These are phyloP conservation scores for Porites australiensis DNA, from an alignment of 64 coral and sea anemone genomes.

Conservation along the genomic window DNA sequence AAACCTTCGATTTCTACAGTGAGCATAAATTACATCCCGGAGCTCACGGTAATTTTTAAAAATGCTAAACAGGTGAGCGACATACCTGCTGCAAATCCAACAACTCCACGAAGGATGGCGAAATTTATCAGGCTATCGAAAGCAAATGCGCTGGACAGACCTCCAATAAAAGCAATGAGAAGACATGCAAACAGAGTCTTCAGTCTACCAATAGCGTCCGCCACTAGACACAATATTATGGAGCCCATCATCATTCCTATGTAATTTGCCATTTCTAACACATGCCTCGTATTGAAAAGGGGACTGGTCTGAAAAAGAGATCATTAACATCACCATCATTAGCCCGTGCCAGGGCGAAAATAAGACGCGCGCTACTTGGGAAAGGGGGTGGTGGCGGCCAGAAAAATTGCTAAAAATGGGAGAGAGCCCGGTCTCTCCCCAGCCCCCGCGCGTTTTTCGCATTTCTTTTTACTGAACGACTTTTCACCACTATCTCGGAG, in stretches of 20 bases:
- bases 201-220: conserved; percentile 74
- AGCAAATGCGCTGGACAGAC: conserved; percentile 63
- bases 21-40: no score
- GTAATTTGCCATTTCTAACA: conserved; percentile 39
- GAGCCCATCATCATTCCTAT: conserved; percentile 56
- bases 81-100: conserved; percentile 72
- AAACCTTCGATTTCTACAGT: no score
- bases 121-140: conserved; percentile 26
- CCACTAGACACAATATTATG: conserved; percentile 37
- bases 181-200: conserved; percentile 58
- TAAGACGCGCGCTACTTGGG: no score
- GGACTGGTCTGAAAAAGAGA: conserved; percentile 55
- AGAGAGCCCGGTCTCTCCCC: no score
- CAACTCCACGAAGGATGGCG: conserved; percentile 40
- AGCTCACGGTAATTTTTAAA: no score
- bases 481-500: no score
- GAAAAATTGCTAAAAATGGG: no score
- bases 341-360: no score
- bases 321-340: no score
- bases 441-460: no score
- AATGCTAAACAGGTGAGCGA: background rate
- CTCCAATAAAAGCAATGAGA: conserved; percentile 53
- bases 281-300: background rate
- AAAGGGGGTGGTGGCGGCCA: no score
- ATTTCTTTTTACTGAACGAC: no score